Conservation (phyloP, 2,113 vertebrate species). For the Tenrec ecaudatus region DNA sequence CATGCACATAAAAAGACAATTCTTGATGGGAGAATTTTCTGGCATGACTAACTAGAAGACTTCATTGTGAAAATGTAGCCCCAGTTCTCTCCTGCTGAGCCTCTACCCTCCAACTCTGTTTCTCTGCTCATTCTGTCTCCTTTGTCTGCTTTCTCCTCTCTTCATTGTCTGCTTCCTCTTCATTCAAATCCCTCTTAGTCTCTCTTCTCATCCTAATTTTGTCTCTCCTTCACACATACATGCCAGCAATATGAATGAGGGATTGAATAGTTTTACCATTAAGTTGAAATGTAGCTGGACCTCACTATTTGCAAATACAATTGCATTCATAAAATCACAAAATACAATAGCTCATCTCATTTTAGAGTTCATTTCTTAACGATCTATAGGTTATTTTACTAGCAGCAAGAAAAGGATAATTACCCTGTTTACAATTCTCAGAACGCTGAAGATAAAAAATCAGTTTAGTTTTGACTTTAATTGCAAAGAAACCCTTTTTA, state of each 20-base stretch:
- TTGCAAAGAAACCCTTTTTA: background rate
- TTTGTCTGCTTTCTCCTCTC: background rate
- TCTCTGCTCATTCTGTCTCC: background rate
- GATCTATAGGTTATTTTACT: background rate
- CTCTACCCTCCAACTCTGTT: too few relatives aligned
- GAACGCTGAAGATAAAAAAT: background rate
- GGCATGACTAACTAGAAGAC: background rate
- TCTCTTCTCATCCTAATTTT: too few relatives aligned
- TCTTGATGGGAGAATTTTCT: background rate
- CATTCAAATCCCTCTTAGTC: background rate
- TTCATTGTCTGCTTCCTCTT: background rate
- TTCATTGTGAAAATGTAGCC: background rate
- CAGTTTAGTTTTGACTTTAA: background rate
- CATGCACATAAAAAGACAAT: background rate
- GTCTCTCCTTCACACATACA: too few relatives aligned
- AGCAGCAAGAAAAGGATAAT: background rate
- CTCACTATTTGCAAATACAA: conserved; percentile 20
- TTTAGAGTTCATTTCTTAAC: background rate
- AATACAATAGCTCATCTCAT: background rate
- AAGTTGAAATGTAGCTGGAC: background rate
- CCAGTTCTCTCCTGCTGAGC: too few relatives aligned
- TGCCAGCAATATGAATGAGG: background rate
- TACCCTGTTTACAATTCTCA: background rate
- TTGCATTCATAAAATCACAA: background rate
- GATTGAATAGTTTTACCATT: background rate